phyloP scores from a whole-genome alignment of 2,113 vertebrate species.

The Ptychochromis oligacanthus region DNA sequence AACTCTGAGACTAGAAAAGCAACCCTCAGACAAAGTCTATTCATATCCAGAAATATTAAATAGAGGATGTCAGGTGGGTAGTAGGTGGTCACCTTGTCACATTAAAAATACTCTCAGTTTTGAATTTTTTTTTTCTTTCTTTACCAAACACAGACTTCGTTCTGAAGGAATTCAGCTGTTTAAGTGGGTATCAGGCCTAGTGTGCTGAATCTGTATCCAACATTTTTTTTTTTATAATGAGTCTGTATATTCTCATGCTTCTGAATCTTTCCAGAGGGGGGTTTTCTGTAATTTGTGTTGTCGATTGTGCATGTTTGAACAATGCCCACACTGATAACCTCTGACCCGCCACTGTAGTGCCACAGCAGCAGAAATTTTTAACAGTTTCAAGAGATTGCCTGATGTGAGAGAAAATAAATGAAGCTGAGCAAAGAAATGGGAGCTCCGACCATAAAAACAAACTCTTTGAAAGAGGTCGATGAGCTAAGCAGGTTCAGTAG shows the following conservation, averaged over 20 bases:
- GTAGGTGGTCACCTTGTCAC: constrained; percentile 70
- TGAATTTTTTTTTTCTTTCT: constrained; percentile 33
- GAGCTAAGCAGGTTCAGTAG: neutral
- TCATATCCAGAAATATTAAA: constrained; percentile 62
- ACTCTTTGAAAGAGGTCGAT: neutral
- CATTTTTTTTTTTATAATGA: neutral
- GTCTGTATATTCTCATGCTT: constrained; percentile 18
- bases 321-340: constrained; percentile 74
- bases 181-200: neutral
- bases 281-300: constrained; percentile 32
- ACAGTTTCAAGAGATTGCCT: constrained; percentile 25
- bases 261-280: neutral
- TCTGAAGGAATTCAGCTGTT: constrained; percentile 52
- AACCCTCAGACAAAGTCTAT: constrained; percentile 66
- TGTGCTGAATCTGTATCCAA: constrained; percentile 7
- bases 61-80: constrained; percentile 62
- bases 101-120: constrained; percentile 48
- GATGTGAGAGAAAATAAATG: constrained; percentile 61
- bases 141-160: constrained; percentile 24
- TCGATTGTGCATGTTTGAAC: constrained; percentile 70
- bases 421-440: constrained; percentile 30
- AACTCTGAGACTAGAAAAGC: constrained; percentile 53
- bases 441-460: neutral
- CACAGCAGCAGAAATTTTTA: constrained; percentile 37
- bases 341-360: constrained; percentile 49